A percentile compares a stretch with the other conserved stretches of the same genome.
Evolutionary conservation across 92 coral and sea anemone genomes (phyloP).

Genomic region (Montipora capitata): DNA sequence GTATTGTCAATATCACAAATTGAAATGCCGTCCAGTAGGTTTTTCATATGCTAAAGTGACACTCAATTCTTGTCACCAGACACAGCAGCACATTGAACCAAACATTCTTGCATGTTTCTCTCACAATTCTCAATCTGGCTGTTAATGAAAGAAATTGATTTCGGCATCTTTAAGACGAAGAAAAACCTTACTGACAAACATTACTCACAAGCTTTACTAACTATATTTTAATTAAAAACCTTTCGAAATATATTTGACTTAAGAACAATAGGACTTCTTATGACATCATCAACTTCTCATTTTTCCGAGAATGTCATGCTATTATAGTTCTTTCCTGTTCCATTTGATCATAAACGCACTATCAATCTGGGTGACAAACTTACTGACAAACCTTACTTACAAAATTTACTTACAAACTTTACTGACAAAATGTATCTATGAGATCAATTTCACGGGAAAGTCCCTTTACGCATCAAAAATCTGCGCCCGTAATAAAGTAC

Average conservation of each 20-base stretch:
- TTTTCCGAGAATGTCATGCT: too few species aligned
- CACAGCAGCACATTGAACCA: slow-evolving; percentile 13
- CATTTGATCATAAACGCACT: too few species aligned
- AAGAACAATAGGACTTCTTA: too few species aligned
- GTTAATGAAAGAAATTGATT: neutral
- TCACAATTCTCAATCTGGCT: slow-evolving; percentile 20
- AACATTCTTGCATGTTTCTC: slow-evolving; percentile 11
- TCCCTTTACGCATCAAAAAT: too few species aligned
- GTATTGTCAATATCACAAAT: neutral
- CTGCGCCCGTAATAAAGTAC: too few species aligned
- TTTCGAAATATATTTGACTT: neutral
- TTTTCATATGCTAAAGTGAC: neutral
- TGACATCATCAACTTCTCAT: too few species aligned
- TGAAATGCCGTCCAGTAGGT: neutral
- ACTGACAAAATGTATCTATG: too few species aligned
- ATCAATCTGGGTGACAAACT: neutral
- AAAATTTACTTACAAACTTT: neutral
- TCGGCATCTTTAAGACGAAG: neutral
- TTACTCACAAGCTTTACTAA: neutral
- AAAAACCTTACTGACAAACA: neutral
- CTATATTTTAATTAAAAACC: too few species aligned
- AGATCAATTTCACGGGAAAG: neutral
- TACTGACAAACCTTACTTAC: neutral
- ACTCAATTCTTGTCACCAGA: slow-evolving; percentile 13
- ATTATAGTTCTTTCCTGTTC: too few species aligned